Base-by-base conservation (phyloP, 2,888 invertebrate genomes). In the Stenurella melanura region DNA sequence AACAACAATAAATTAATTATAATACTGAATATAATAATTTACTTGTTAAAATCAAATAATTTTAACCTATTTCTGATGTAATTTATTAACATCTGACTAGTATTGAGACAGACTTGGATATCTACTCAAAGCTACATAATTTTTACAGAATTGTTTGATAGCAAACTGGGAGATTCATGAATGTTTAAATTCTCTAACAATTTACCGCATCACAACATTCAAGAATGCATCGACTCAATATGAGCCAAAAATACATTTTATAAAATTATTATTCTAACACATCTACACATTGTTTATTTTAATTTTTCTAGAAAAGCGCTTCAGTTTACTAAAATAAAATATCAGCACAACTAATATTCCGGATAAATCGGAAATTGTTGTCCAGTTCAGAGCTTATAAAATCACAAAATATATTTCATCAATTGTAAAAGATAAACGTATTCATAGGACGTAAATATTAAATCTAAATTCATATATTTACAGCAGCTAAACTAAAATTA, bases 201-300 rank as follows among this genome's bases (percentile, higher is more conserved):
- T 61, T 50, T 78, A 79, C 78, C 80, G 80, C 79, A 85, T 83
- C 84, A 84, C 84, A 84, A 85, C 84, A 83, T 83, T 81, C 83
- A 83, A 80, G 81, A 84, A 83, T 78, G 81, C 80, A 82, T 79
- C 77, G 72, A 82, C 85, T 86, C 85, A 86, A 86, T 86, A 84
- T 86, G 85, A 86, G 85, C 79, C 81, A 82, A 68, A 79, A 73
- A 66, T 72, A 73, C 70, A 74, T 70, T 70, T 64, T 63, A 68
- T 76, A 60, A 74, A 78, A 21, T 34, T 60, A 73, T 67, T 63
- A 70, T 50, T 61, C 73, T 75, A 78, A 74, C 26, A 61, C 60
- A 70, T 67, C 63, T 77, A 78, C 71, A 76, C 79, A 77, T 67
- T 81, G 68, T 74, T 78, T 79, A 76, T 79, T 76, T 71, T 38